Percentiles rank a stretch among this genome's conserved stretches.
Evolutionary conservation across 2,797 vertebrate genomes (phyloP).

Genomic region (Eulemur coronatus): DNA sequence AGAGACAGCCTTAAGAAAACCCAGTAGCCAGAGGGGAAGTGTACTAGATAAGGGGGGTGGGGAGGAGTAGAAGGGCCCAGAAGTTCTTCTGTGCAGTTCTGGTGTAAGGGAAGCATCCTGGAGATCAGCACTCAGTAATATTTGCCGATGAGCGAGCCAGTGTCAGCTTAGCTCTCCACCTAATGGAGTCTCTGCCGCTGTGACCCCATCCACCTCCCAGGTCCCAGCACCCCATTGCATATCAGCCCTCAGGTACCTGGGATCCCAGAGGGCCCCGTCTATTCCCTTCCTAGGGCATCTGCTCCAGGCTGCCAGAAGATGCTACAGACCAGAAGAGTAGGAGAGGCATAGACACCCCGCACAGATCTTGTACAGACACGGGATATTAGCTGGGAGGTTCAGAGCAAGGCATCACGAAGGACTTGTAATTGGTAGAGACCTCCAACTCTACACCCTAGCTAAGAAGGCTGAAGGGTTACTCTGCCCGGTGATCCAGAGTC

Average conservation of each 20-base stretch:
- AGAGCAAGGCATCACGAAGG: background rate
- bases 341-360: background rate
- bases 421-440: background rate
- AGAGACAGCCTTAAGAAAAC: background rate
- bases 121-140: background rate
- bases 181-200: background rate
- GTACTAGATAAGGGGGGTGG: no score
- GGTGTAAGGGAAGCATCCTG: background rate
- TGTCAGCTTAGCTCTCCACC: background rate
- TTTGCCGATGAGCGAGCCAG: background rate
- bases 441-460: background rate
- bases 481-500: background rate
- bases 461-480: background rate
- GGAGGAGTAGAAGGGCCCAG: background rate
- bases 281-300: background rate
- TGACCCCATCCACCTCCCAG: background rate
- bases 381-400: background rate
- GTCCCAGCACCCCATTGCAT: background rate
- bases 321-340: background rate
- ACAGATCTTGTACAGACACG: background rate
- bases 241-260: background rate
- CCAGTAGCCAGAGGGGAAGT: background rate
- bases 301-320: background rate
- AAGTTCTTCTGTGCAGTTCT: background rate
- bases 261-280: background rate